These are phyloP conservation scores for Rapana venosa DNA, from an alignment of 2,888 invertebrate genomes.

Conservation along the genomic window DNA sequence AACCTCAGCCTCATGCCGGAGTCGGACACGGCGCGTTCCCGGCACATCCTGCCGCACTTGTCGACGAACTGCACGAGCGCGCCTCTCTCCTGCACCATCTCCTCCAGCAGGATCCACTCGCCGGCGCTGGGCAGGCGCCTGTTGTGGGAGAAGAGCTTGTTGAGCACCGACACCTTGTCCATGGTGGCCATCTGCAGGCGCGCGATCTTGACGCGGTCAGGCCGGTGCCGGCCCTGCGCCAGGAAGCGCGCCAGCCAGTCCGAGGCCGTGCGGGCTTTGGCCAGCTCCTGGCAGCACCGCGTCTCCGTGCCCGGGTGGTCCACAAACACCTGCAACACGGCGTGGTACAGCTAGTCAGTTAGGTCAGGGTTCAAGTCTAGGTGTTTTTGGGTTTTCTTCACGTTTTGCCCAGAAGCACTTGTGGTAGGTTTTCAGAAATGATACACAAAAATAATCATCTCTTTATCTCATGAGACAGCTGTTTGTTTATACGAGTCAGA, in stretches of 20 bases:
- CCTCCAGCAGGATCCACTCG: conserved; percentile 53
- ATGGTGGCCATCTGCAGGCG: conserved; percentile 51
- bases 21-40: neutral
- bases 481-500: no score
- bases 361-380: no score
- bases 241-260: conserved; percentile 44
- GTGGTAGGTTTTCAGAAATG: no score
- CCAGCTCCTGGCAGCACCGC: conserved; percentile 49
- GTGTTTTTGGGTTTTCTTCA: no score
- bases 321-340: conserved; percentile 40
- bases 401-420: no score
- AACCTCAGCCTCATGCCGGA: neutral
- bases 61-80: conserved; percentile 39
- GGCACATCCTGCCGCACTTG: conserved; percentile 24
- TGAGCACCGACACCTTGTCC: conserved; percentile 53
- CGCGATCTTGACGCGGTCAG: conserved; percentile 40
- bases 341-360: no score
- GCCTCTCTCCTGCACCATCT: conserved; percentile 45
- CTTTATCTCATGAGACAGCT: no score
- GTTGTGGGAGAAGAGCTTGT: conserved; percentile 46
- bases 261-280: conserved; percentile 46
- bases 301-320: conserved; percentile 43
- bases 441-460: no score
- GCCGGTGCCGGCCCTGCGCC: conserved; percentile 18
- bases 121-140: conserved; percentile 42